phyloP scores from a whole-genome alignment of 2,888 invertebrate genomes.

The Mimachlamys varia region DNA sequence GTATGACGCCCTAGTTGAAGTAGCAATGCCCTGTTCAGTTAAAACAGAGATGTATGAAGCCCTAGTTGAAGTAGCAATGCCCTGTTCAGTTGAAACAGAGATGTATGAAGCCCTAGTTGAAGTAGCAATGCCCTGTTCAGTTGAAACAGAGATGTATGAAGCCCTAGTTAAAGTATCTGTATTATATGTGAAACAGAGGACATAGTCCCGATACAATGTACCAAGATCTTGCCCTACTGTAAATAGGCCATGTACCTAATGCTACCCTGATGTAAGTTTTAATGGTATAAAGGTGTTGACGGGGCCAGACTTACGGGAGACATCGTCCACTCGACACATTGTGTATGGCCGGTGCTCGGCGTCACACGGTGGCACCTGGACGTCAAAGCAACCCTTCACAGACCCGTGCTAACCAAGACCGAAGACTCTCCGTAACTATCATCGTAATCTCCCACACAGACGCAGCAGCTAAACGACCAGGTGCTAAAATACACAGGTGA shows the following conservation, averaged over 20 bases:
- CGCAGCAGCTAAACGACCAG: slow-evolving; percentile 12
- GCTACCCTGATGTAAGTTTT: slow-evolving; percentile 31
- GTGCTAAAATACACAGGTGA: slow-evolving; percentile 22
- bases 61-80: no score
- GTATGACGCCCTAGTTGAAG: no score
- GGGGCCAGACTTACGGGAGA: neutral
- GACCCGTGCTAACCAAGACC: slow-evolving; percentile 5
- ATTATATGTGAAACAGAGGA: neutral
- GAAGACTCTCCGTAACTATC: slow-evolving; percentile 5
- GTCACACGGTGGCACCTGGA: neutral
- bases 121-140: no score
- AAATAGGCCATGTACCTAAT: neutral
- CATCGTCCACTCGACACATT: slow-evolving; percentile 15
- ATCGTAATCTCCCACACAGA: neutral
- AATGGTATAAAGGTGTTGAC: neutral
- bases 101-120: no score
- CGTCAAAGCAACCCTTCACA: neutral
- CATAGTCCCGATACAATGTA: neutral
- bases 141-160: no score
- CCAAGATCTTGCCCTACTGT: neutral
- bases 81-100: no score
- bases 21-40: no score
- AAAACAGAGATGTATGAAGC: no score
- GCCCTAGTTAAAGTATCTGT: no score
- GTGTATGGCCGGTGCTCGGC: neutral